phyloP scores from a whole-genome alignment of 2,113 vertebrate species.

The Cyphomyrus plagiostoma region DNA sequence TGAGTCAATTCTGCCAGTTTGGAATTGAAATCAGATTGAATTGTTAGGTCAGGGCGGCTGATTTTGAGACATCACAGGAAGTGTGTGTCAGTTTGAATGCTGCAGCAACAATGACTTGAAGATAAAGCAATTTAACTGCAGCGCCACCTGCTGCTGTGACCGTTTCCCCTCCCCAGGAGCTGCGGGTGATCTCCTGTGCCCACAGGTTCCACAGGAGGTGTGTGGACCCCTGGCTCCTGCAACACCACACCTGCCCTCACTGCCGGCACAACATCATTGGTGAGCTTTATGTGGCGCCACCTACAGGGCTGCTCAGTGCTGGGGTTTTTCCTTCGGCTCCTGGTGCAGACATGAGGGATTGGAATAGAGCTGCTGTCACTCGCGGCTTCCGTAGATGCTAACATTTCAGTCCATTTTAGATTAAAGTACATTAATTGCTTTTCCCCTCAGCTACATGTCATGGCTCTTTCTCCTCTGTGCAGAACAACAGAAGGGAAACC shows the following conservation, averaged over 20 bases:
- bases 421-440: background rate
- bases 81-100: background rate
- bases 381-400: background rate
- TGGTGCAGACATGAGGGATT: background rate
- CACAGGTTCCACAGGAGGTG: slow-evolving; percentile 95
- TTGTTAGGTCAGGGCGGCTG: background rate
- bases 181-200: slow-evolving; percentile 90
- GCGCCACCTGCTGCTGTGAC: background rate
- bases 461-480: slow-evolving; percentile 10
- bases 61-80: background rate
- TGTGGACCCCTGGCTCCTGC: slow-evolving; percentile 93
- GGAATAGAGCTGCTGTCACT: background rate
- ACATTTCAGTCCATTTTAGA: background rate
- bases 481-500: slow-evolving; percentile 90
- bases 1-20: background rate
- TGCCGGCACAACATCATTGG: slow-evolving; percentile 96
- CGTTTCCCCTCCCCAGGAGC: slow-evolving; percentile 56
- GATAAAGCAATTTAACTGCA: background rate
- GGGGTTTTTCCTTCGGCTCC: background rate
- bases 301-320: background rate
- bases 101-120: background rate
- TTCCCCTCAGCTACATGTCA: background rate
- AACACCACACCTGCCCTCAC: slow-evolving; percentile 95
- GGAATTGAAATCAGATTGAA: background rate
- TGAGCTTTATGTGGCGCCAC: slow-evolving; percentile 43